These are phyloP conservation scores for Styela clava DNA, from an alignment of 23 tunicate species.

Conservation along the genomic window DNA sequence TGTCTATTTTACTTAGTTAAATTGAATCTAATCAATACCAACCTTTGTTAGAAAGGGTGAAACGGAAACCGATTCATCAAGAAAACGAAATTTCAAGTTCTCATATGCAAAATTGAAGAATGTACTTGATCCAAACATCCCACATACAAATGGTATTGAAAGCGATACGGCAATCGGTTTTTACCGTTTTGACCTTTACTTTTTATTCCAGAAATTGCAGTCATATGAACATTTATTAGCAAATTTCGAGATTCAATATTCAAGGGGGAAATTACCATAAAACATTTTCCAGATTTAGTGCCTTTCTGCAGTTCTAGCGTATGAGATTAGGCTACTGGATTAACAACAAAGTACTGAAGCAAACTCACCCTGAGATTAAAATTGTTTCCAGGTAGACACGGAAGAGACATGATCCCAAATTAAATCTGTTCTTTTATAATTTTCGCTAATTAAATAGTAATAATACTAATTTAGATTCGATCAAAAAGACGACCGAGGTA, in stretches of 20 bases:
- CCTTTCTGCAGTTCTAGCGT: too few species aligned
- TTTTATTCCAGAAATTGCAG: too few species aligned
- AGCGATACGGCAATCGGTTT: too few species aligned
- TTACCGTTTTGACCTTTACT: too few species aligned
- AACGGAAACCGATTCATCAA: not conserved
- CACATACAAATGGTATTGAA: too few species aligned
- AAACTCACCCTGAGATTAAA: conserved; percentile 69
- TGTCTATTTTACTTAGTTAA: too few species aligned
- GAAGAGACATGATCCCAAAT: conserved; percentile 68
- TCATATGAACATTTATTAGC: too few species aligned
- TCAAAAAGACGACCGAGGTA: not conserved
- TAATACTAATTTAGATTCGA: conserved; percentile 9
- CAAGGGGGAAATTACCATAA: too few species aligned
- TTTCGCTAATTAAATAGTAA: conserved; percentile 10
- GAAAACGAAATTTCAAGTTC: not conserved
- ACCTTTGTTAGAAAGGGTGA: not conserved
- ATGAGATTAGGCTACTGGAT: too few species aligned
- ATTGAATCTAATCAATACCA: too few species aligned
- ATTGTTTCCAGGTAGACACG: conserved; percentile 82
- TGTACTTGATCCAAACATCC: not conserved
- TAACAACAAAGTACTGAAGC: not conserved
- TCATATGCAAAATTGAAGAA: not conserved
- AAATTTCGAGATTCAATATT: too few species aligned
- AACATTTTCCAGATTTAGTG: too few species aligned
- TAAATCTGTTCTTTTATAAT: not conserved